Conservation (phyloP, 2,113 vertebrate species). For the Micronisus gabar region DNA sequence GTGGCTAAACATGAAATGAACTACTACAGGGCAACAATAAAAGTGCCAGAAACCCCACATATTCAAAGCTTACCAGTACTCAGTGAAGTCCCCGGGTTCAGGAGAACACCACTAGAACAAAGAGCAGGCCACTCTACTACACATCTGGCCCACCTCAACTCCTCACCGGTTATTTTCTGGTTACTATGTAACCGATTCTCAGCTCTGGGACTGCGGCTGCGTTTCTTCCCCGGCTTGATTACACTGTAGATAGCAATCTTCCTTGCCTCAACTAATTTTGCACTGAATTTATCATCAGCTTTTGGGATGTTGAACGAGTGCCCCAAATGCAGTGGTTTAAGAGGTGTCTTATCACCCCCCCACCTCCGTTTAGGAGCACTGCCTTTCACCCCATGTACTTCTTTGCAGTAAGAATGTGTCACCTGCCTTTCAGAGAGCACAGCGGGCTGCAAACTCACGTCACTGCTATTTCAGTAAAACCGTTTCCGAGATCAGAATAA, state of each 20-base stretch:
- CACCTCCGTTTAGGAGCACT: no score
- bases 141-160: neutral
- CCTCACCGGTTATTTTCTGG: neutral
- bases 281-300: neutral
- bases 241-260: accelerated
- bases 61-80: neutral
- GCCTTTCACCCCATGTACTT: accelerated
- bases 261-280: neutral
- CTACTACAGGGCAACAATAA: neutral
- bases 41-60: accelerated
- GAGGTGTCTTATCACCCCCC: accelerated
- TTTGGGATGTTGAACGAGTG: neutral
- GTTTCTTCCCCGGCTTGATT: neutral
- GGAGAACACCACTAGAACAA: neutral
- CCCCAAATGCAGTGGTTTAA: no score
- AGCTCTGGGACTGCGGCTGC: neutral
- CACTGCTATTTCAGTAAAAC: neutral
- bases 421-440: neutral
- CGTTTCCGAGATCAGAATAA: accelerated
- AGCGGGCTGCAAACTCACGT: accelerated
- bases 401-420: no score
- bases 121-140: accelerated
- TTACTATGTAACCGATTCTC: neutral
- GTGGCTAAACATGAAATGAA: neutral
- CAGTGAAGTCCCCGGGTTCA: neutral